phyloP scores from a whole-genome alignment of 2,888 invertebrate species.

The Chloromyia formosa region DNA sequence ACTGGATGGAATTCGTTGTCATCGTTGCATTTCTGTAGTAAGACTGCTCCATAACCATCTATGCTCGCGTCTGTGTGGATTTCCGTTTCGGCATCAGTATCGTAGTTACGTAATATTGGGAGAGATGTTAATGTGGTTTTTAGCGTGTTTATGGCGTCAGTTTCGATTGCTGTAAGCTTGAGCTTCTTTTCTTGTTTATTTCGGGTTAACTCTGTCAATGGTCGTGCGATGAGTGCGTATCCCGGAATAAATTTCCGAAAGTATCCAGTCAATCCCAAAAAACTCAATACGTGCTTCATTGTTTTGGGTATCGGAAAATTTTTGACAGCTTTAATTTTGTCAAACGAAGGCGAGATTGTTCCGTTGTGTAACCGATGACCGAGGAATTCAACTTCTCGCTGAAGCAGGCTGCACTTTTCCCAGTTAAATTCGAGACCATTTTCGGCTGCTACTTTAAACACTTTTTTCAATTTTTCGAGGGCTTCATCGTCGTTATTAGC shows the following conservation, averaged over 20 bases:
- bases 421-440: neutral
- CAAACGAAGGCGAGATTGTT: slow-evolving; percentile 48
- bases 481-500: neutral
- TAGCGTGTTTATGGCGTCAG: slow-evolving; percentile 49
- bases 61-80: slow-evolving; percentile 16
- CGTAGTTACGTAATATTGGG: slow-evolving; percentile 5
- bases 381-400: neutral
- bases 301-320: slow-evolving; percentile 52
- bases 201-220: slow-evolving; percentile 46
- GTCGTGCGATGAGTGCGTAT: slow-evolving; percentile 50
- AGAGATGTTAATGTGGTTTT: slow-evolving; percentile 18
- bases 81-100: neutral
- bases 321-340: slow-evolving; percentile 50
- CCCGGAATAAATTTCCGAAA: slow-evolving; percentile 52
- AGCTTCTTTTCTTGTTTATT: slow-evolving; percentile 48
- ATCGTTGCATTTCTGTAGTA: neutral
- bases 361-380: slow-evolving; percentile 5
- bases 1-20: neutral
- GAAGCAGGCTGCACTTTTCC: neutral
- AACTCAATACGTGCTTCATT: slow-evolving; percentile 52
- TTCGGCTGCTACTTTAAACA: too few species aligned
- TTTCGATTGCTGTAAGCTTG: slow-evolving; percentile 44
- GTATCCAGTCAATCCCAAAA: slow-evolving; percentile 52
- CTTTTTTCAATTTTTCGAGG: neutral
- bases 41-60: neutral